A percentile compares a stretch with the other conserved stretches of the same genome.
phyloP scores from a whole-genome alignment of 2,888 invertebrate genomes.

The Pollenia labialis region DNA sequence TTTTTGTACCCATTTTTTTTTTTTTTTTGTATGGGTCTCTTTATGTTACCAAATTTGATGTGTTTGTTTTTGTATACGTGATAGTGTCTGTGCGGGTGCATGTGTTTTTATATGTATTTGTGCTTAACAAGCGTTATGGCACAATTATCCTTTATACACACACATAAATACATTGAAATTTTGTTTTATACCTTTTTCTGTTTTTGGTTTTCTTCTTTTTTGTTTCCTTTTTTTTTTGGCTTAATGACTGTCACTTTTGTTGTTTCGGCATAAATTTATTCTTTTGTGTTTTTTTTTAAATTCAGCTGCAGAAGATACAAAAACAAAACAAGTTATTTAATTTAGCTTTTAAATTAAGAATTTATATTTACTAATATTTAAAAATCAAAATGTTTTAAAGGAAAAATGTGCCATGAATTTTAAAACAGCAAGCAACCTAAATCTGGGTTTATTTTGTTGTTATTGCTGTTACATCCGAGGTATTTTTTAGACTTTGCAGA shows the following conservation, averaged over 20 bases:
- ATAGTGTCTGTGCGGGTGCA: conserved; percentile 49
- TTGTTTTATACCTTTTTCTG: conserved; percentile 44
- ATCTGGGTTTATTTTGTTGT: not conserved
- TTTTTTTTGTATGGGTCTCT: not conserved
- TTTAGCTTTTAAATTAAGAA: conserved; percentile 34
- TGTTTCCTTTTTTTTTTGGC: not conserved
- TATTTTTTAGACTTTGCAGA: not conserved
- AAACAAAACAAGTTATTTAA: conserved; percentile 2
- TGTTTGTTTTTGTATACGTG: not conserved
- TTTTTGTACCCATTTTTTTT: conserved; percentile 1
- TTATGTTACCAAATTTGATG: conserved; percentile 23
- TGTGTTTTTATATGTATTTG: conserved; percentile 10
- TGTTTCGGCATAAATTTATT: not conserved
- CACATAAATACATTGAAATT: conserved; percentile 37
- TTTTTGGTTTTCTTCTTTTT: conserved; percentile 6
- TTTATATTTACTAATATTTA: conserved; percentile 9
- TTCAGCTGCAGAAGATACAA: conserved; percentile 9
- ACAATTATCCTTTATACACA: conserved; percentile 76
- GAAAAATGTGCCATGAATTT: conserved; percentile 30
- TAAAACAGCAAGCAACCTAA: not conserved
- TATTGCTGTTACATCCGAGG: not conserved
- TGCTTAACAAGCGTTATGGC: conserved; percentile 81
- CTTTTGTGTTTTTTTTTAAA: not conserved
- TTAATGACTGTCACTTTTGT: not conserved
- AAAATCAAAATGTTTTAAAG: conserved; percentile 30